Evolutionary conservation across 2,797 vertebrate species (phyloP).

Genomic region (Podargus strigoides): DNA sequence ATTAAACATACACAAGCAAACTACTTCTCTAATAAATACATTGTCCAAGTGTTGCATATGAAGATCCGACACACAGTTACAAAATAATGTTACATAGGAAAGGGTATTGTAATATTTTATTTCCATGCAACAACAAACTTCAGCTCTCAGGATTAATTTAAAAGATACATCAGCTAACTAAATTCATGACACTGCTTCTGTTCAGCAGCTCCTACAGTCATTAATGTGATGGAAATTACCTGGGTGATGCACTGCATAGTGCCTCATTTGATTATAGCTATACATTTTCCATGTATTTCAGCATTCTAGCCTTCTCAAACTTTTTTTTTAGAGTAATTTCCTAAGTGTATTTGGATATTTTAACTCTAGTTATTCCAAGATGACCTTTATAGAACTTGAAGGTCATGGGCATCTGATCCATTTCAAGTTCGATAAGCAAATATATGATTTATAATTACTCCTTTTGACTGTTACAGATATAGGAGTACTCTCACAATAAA

Average conservation of each 20-base stretch:
- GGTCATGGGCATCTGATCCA: not conserved
- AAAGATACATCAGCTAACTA: not conserved
- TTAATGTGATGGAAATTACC: not conserved
- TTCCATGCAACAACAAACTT: not conserved
- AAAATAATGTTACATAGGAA: not conserved
- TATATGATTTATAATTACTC: not conserved
- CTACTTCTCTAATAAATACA: not conserved
- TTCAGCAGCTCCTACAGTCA: not conserved
- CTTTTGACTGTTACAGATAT: not conserved
- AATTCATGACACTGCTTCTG: not conserved
- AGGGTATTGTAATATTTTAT: not conserved
- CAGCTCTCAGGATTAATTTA: not conserved
- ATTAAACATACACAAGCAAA: not conserved
- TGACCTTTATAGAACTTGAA: not conserved
- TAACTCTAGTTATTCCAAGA: not conserved
- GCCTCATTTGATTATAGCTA: not conserved
- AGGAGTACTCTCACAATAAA: not conserved
- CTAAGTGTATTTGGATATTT: not conserved
- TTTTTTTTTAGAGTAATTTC: not conserved
- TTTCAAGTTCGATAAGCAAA: not conserved
- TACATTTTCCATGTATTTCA: not conserved
- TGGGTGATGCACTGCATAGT: not conserved
- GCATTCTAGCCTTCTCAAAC: not conserved
- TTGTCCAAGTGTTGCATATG: not conserved
- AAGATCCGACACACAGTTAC: not conserved